A percentile compares a stretch with the other conserved stretches of the same genome.
These are phyloP conservation scores for Leptogaster cylindrica DNA, from an alignment of 2,888 invertebrate genomes.

Conservation along the genomic window DNA sequence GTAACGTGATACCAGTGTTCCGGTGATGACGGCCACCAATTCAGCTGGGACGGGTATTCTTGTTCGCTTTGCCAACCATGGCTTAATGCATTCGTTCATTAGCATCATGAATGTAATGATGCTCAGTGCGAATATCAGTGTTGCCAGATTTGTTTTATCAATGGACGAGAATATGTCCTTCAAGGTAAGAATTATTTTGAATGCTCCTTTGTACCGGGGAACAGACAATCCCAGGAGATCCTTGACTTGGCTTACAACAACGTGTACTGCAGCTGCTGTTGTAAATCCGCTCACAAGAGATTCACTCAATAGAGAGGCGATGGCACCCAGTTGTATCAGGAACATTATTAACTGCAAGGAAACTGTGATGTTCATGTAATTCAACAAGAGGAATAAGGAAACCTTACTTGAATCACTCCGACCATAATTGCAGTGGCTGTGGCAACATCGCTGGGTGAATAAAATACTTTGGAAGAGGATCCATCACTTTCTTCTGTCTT, in stretches of 20 bases:
- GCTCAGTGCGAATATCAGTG: slow-evolving; percentile 68
- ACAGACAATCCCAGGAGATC: slow-evolving; percentile 68
- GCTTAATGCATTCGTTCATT: slow-evolving; percentile 71
- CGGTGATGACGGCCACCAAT: slow-evolving; percentile 72
- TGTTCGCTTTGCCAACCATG: slow-evolving; percentile 66
- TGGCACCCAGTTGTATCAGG: slow-evolving; percentile 66
- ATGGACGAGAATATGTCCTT: slow-evolving; percentile 67
- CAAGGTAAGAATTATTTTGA: slow-evolving; percentile 67
- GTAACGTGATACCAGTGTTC: slow-evolving; percentile 70
- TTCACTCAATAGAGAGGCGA: slow-evolving; percentile 69
- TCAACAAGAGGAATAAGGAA: neutral
- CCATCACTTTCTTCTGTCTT: neutral
- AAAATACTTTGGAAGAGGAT: slow-evolving; percentile 49
- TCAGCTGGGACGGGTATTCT: slow-evolving; percentile 78
- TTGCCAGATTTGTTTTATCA: slow-evolving; percentile 66
- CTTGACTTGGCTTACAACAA: slow-evolving; percentile 72
- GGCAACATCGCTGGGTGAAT: slow-evolving; percentile 72
- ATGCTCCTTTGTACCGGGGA: slow-evolving; percentile 66
- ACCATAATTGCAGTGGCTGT: slow-evolving; percentile 76
- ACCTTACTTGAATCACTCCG: slow-evolving; percentile 70
- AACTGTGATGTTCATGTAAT: no score
- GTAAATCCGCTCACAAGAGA: slow-evolving; percentile 76
- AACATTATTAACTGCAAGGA: slow-evolving; percentile 68
- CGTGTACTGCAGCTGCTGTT: slow-evolving; percentile 74
- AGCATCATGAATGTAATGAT: slow-evolving; percentile 68